phyloP scores from a whole-genome alignment of 2,888 invertebrate genomes.

The Watsonalla binaria region DNA sequence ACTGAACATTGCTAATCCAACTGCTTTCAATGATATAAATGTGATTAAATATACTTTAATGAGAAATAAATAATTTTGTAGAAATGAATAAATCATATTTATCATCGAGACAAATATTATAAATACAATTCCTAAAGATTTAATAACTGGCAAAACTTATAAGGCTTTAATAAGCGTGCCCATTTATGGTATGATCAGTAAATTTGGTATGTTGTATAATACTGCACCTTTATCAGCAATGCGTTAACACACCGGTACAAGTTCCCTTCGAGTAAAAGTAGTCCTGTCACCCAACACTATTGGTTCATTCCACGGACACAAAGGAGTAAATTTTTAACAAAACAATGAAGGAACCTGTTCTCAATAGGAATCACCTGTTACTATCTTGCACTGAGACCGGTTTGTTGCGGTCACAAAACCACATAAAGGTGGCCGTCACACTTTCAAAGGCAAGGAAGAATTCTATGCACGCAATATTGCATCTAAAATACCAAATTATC shows the following conservation, averaged over 20 bases:
- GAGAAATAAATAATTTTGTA: slow-evolving; percentile 2
- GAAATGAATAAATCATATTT: too few relatives aligned
- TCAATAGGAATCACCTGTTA: slow-evolving; percentile 60
- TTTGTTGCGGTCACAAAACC: slow-evolving; percentile 55
- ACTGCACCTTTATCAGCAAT: slow-evolving; percentile 6
- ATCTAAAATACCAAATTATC: background rate
- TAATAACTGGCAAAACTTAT: too few relatives aligned
- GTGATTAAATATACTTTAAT: slow-evolving; percentile 5
- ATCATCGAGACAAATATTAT: too few relatives aligned
- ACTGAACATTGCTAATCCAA: slow-evolving; percentile 2
- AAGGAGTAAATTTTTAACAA: slow-evolving; percentile 44
- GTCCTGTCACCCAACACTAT: slow-evolving; percentile 27
- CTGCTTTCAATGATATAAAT: slow-evolving; percentile 3
- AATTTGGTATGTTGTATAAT: slow-evolving; percentile 3
- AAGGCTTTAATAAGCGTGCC: too few relatives aligned
- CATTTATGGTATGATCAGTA: too few relatives aligned
- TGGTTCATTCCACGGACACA: slow-evolving; percentile 29
- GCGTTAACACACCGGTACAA: slow-evolving; percentile 10
- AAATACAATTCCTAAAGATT: too few relatives aligned
- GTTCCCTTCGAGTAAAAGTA: slow-evolving; percentile 44
- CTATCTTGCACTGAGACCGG: slow-evolving; percentile 52
- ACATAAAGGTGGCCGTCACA: slow-evolving; percentile 51
- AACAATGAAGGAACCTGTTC: slow-evolving; percentile 56
- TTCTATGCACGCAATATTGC: slow-evolving; percentile 15
- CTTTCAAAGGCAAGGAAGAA: slow-evolving; percentile 36